Evolutionary conservation across 2,888 invertebrate species (phyloP).

Genomic region (Disparrhopalites patrizii): DNA sequence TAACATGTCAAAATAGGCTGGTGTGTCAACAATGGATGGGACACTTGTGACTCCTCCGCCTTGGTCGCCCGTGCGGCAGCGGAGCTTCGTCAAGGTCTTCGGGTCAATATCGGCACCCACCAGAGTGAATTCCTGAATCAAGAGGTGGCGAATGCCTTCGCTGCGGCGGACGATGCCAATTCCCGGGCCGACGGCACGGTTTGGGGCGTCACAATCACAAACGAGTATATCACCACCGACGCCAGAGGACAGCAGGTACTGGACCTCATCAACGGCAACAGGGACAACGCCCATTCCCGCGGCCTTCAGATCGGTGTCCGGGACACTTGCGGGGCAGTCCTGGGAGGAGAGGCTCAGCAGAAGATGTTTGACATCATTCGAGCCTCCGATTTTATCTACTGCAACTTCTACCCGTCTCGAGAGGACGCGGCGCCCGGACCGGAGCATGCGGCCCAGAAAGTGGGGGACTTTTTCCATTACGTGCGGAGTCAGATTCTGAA

Average conservation of each 20-base stretch:
- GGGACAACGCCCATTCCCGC: constrained; percentile 29
- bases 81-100: constrained; percentile 39
- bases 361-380: constrained; percentile 36
- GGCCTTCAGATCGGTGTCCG: constrained; percentile 42
- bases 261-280: constrained; percentile 38
- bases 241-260: constrained; percentile 32
- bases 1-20: too few relatives aligned
- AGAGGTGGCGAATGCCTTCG: constrained; percentile 45
- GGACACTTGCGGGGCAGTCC: constrained; percentile 37
- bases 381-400: constrained; percentile 46
- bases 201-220: constrained; percentile 44
- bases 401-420: constrained; percentile 43
- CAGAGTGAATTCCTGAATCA: constrained; percentile 31
- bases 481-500: constrained; percentile 36
- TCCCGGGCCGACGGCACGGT: constrained; percentile 35
- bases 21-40: constrained; percentile 40
- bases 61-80: constrained; percentile 41
- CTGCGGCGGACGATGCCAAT: constrained; percentile 45
- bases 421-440: constrained; percentile 31
- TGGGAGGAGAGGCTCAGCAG: constrained; percentile 31
- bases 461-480: constrained; percentile 40
- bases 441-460: constrained; percentile 33
- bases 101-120: constrained; percentile 39
- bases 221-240: constrained; percentile 38
- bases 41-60: constrained; percentile 39